phyloP scores from a whole-genome alignment of 2,888 invertebrate species.

The Drosophila percnosoma region DNA sequence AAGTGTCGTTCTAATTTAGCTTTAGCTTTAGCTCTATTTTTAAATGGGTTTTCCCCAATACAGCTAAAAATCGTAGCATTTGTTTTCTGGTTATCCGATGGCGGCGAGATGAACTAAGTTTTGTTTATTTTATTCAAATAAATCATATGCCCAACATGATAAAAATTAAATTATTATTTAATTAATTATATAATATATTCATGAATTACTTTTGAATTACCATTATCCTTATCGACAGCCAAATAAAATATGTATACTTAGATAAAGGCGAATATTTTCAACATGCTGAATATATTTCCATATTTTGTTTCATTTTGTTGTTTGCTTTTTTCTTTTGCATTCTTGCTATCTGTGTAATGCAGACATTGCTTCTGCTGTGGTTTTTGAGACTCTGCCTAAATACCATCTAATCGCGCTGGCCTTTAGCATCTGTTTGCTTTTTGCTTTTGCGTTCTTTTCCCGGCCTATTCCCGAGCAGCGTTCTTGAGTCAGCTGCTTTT shows the following conservation, averaged over 20 bases:
- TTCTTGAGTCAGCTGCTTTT: conserved; percentile 37
- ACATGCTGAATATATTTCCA: conserved; percentile 7
- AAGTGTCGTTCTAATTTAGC: background rate
- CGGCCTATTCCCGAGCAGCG: conserved; percentile 10
- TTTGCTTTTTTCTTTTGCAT: background rate
- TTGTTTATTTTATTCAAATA: background rate
- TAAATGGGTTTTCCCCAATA: background rate
- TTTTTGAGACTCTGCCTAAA: conserved; percentile 5
- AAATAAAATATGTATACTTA: background rate
- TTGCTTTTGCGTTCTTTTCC: conserved; percentile 18
- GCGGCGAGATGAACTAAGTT: background rate
- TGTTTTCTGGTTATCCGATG: background rate
- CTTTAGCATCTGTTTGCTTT: conserved; percentile 31
- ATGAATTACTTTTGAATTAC: background rate
- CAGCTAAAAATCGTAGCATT: background rate
- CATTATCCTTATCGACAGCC: conserved; percentile 12
- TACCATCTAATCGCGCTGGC: conserved; percentile 22
- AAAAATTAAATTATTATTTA: background rate
- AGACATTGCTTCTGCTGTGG: conserved; percentile 8
- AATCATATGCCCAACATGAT: background rate
- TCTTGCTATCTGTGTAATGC: conserved; percentile 12
- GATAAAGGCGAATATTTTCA: background rate
- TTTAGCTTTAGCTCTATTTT: background rate
- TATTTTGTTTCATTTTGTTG: background rate
- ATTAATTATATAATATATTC: background rate